Evolutionary conservation across 2,888 invertebrate genomes (phyloP), one percentile per base, ranked within the genome.

Genomic region (Uropetala carovei): DNA sequence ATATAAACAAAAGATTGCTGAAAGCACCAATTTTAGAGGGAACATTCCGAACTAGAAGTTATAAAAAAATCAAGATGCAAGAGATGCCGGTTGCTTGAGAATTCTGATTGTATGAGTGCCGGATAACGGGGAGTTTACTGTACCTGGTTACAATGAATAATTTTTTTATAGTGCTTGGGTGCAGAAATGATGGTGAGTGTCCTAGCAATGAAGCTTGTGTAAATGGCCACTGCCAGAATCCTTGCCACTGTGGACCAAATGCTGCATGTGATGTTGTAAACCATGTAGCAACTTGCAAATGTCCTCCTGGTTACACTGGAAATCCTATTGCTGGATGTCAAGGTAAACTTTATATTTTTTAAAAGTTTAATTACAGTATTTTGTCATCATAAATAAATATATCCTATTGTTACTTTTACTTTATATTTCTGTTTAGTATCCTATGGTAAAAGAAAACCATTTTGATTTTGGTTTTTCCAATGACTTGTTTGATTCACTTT

Each of bases 201-300:
- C 96, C 96, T 43, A 96, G 96, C 93, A 97, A 96, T 92, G 97
- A 98, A 95, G 97, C 98, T 13, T 98, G 98, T 94, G 96, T 97
- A 92, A 97, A 97, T 94, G 97, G 97, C 84, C 96, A 97, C 95
- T 98, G 98, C 94, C 95, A 96, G 22, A 97, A 97, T 83, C 98
- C 98, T 1, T 97, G 98, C 94, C 96, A 96, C 93, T 98, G 98
- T 94, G 98, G 98, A 22, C 95, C 96, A 18, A 97, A 97, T 94
- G 98, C 98, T 0, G 96, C 97, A 56, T 98, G 98, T 94, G 97
- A 98, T 94, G 98, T 98, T 0, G 95, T 97, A 92, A 97, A 98
- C 94, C 98, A 98, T 94, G 96, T 96, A 92, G 97, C 98, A 0
- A 96, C 96, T 7, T 98, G 98, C 95, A 98, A 97, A 95, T 98